These are phyloP conservation scores for Eristalis intricaria DNA, from an alignment of 2,888 invertebrate species.

Conservation along the genomic window DNA sequence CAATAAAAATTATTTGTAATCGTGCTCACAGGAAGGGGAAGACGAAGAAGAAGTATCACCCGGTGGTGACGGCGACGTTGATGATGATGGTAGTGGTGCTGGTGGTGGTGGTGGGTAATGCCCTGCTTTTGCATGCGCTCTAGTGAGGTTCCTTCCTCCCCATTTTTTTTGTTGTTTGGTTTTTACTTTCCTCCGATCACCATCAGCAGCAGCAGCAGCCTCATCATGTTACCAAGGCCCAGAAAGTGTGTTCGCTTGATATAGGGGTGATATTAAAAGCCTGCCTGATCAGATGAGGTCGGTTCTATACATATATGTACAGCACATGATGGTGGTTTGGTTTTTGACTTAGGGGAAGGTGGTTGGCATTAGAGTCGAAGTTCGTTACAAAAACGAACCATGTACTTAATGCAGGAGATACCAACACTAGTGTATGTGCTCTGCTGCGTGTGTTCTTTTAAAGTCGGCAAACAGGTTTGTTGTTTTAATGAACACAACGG, in stretches of 20 bases:
- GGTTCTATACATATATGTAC: neutral
- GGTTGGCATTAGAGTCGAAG: slow-evolving; percentile 22
- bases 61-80: slow-evolving; percentile 39
- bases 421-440: neutral
- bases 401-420: slow-evolving; percentile 12
- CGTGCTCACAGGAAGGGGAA: slow-evolving; percentile 38
- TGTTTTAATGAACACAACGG: slow-evolving; percentile 20
- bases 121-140: slow-evolving; percentile 42
- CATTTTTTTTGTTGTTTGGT: neutral
- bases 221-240: slow-evolving; percentile 52
- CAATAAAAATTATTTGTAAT: slow-evolving; percentile 52
- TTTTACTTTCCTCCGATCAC: slow-evolving; percentile 25
- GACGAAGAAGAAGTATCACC: slow-evolving; percentile 49
- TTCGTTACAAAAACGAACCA: slow-evolving; percentile 57
- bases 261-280: slow-evolving; percentile 70
- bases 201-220: slow-evolving; percentile 49
- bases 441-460: neutral
- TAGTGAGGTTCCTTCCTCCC: slow-evolving; percentile 53
- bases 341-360: slow-evolving; percentile 50
- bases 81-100: slow-evolving; percentile 31
- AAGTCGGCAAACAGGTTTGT: slow-evolving; percentile 52
- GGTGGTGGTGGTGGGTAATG: slow-evolving; percentile 1
- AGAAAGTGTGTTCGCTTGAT: slow-evolving; percentile 8
- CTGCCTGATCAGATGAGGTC: slow-evolving; percentile 63
- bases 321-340: slow-evolving; percentile 51